Evolutionary conservation across 1,140 invertebrate species (phyloP), one percentile per base, ranked within the genome.

Genomic region (Chymomyza costata): DNA sequence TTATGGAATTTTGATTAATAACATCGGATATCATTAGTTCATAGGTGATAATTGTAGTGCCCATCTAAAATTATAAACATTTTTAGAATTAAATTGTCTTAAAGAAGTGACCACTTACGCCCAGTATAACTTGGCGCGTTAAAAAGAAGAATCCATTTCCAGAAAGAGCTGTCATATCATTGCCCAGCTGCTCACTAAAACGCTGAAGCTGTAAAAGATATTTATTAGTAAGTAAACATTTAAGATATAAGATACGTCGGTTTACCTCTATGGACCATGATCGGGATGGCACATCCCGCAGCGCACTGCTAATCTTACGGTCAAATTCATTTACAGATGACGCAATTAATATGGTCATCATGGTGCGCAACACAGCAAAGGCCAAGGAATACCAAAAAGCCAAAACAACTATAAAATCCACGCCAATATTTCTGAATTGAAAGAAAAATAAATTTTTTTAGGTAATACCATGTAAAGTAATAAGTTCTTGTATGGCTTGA

Each of bases 301-400:
- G 63, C 14, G 86, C 61, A 8, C 87, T 86, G 17, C 90, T 70
- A 6, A 88, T 88, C 46, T 88, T 68, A 62, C 86, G 88, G 28
- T 90, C 90, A 58, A 89, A 88, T 69, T 91, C 90, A 65, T 91
- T 86, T 1, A 92, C 88, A 25, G 88, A 87, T 3, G 91, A 89
- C 3, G 89, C 86, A 14, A 88, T 86, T 11, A 91, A 80, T 0
- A 90, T 89, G 5, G 92, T 90, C 0, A 87, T 62, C 1, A 87
- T 63, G 0, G 89, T 90, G 59, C 90, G 86, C 1, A 87, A 74
- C 2, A 92, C 85, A 6, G 91, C 84, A 59, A 91, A 91, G 0
- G 87, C 76, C 51, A 92, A 88, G 0, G 90, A 92, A 38, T 88
- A 89, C 66, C 90, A 90, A 55, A 90, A 92, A 56, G 91, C 92